A percentile compares a stretch with the other conserved stretches of the same genome.
phyloP scores from a whole-genome alignment of 2,888 invertebrate genomes.

The Cheilosia scutellata region DNA sequence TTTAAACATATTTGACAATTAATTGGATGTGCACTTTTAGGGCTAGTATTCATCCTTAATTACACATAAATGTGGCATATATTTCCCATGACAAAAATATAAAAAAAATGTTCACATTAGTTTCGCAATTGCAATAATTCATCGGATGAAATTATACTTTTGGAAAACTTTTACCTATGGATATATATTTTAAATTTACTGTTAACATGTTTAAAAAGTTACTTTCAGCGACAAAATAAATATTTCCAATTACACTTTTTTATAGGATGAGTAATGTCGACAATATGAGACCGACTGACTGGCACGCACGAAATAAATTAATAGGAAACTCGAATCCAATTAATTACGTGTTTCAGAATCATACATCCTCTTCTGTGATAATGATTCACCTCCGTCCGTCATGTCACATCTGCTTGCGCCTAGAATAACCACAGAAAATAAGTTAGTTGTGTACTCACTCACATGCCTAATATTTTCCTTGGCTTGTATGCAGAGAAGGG shows the following conservation, averaged over 20 bases:
- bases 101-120: not conserved
- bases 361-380: conserved; percentile 19
- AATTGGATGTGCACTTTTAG: no score
- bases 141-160: conserved; percentile 1
- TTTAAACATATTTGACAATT: no score
- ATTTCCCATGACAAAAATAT: no score
- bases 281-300: not conserved
- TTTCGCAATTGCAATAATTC: not conserved
- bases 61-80: no score
- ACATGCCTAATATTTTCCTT: no score
- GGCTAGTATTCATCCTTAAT: no score
- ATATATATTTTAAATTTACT: conserved; percentile 22
- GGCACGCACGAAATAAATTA: not conserved
- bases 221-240: conserved; percentile 13
- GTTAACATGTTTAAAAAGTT: conserved; percentile 13
- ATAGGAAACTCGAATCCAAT: conserved; percentile 32
- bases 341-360: conserved; percentile 9
- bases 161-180: conserved; percentile 5
- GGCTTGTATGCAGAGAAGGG: no score
- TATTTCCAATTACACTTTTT: conserved; percentile 36
- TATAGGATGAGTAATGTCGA: conserved; percentile 22
- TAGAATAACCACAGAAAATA: no score
- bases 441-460: no score
- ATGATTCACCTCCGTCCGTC: conserved; percentile 9
- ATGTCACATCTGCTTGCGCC: no score